Conservation (phyloP, 1,140 invertebrate species). For the Lasioglossum baleicum region DNA sequence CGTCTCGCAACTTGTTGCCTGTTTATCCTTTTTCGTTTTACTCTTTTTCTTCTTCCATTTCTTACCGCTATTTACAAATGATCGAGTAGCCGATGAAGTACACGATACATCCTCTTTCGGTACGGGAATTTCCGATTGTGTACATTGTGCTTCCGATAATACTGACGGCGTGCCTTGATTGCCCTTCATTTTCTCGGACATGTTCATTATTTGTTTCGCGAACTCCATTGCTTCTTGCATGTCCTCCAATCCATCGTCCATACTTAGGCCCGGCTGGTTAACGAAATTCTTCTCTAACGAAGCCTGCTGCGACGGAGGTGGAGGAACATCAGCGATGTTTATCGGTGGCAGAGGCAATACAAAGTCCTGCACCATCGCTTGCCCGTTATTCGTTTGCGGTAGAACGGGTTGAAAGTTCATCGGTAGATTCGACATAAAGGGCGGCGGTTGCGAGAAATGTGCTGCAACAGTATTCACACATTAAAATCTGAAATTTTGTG, state of each 20-base stretch:
- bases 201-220: constrained; percentile 72
- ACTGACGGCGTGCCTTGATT: neutral
- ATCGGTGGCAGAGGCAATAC: constrained; percentile 10
- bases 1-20: neutral
- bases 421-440: constrained; percentile 42
- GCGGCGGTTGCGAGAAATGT: constrained; percentile 27
- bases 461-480: neutral
- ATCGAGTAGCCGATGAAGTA: neutral
- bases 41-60: constrained; percentile 4
- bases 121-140: constrained; percentile 19
- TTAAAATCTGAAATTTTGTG: neutral
- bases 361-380: constrained; percentile 17
- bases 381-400: neutral
- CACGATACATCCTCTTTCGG: neutral
- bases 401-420: constrained; percentile 49
- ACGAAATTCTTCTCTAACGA: neutral
- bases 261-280: constrained; percentile 23
- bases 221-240: constrained; percentile 76
- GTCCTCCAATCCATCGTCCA: constrained; percentile 71
- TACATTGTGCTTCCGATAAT: neutral
- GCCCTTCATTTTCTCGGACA: constrained; percentile 51
- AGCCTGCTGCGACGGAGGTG: constrained; percentile 27
- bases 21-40: constrained; percentile 29
- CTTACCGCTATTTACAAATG: neutral
- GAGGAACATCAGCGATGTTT: constrained; percentile 8